phyloP scores from a whole-genome alignment of 2,113 vertebrate species.

The Pitta sordida region DNA sequence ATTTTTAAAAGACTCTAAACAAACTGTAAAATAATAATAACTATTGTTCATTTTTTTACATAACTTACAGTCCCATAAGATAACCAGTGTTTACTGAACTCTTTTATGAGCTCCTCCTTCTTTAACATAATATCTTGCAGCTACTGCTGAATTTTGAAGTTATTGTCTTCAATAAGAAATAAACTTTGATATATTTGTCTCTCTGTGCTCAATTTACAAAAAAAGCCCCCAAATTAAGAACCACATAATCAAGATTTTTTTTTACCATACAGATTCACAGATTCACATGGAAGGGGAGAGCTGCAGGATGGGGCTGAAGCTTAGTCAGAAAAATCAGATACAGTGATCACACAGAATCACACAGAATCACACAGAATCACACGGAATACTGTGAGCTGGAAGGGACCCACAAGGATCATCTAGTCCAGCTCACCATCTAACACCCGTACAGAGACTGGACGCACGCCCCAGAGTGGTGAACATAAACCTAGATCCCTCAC shows the following conservation, averaged over 20 bases:
- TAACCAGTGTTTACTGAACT: not conserved
- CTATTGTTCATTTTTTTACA: accelerated
- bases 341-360: too few species aligned
- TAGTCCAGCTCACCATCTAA: too few species aligned
- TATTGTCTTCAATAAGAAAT: not conserved
- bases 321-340: not conserved
- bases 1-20: not conserved
- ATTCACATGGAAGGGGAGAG: not conserved
- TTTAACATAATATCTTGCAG: not conserved
- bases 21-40: not conserved
- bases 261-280: too few species aligned
- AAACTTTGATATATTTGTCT: not conserved
- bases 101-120: not conserved
- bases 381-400: too few species aligned
- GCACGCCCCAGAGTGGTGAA: too few species aligned
- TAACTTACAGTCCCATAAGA: too few species aligned
- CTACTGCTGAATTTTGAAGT: not conserved
- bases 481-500: too few species aligned
- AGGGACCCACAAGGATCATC: too few species aligned
- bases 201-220: not conserved
- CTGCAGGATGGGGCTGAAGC: not conserved
- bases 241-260: not conserved
- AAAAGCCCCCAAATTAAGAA: not conserved
- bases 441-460: too few species aligned
- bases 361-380: too few species aligned